Base-by-base conservation (phyloP, 64 coral and sea anemone genomes). In the Dendrophyllia cribrosa region DNA sequence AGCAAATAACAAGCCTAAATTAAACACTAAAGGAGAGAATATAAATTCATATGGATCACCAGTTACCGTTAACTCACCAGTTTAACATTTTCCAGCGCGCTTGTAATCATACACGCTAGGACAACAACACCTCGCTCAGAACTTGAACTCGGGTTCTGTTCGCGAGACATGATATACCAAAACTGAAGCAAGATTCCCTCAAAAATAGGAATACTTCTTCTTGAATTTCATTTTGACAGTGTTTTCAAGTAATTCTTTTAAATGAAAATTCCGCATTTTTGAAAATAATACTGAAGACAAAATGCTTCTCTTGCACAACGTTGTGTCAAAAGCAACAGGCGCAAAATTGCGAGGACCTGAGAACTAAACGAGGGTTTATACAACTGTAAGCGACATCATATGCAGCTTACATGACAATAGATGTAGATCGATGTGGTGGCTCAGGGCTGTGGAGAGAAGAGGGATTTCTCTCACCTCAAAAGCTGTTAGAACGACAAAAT, bases 71-170 rank as follows among this genome's bases (percentile, higher is more conserved):
- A 80, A 9, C 74, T 75, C 60, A 94, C 92, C 92, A 83, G 23
- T 45, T 84, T 89, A 8, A 75, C 72, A 60, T 89, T 64, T 46
- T 94, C 86, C 8, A 94, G 47, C 1, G 92, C 86, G 48, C 70
- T 73, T 14, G 74, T 65, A 50, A 94, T 89, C 22, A 89, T 52
- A 3, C 77, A 89, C 58, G 66, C 82, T 19, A 94, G 74, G 14
- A 89, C 86, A 22, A 75, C 69, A 13, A 77, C 45, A 23, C 92
- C 92, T 26, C 78, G 43, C 20, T 85, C 77, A 2, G 49, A 21
- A 26, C 10, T 22, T 9, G 34, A n/a, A 83, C 8, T 19, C 9
- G 59, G 22, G 16, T 58, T 62, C 6, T 48, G 17, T 65, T 67
- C 9, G n/a, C 16, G 59, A 51, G 80, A 83, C 80, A 83, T 83